Base-by-base conservation (phyloP, 2,113 vertebrate genomes). In the Calidris pugnax region DNA sequence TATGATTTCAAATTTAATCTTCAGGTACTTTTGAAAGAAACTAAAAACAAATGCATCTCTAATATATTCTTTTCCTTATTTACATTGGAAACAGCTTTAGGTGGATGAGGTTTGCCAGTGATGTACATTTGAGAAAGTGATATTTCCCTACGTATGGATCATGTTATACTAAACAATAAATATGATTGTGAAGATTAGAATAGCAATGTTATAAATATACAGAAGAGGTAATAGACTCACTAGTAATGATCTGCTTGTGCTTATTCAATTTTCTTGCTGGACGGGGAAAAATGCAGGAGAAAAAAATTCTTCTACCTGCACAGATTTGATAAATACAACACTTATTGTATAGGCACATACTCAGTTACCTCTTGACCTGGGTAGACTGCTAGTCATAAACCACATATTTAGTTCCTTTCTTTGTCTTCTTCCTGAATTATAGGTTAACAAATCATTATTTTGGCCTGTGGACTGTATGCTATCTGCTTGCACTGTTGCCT, bases 81-180 rank as follows among this genome's bases (percentile, higher is more conserved):
- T 89, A 53, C 77, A 71, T 55, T 93, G 47, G 24, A 84, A 90
- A 78, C 64, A 91, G 27, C 81, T 93, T 39, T 23, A 74, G n/a
- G 43, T 47, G 10, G 51, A 51, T 66, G 72, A 60, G 77, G 28
- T 41, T 62, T 89, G 50, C 45, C 60, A 95, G 39, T 53, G 47
- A 83, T 64, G 5, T 50, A 62, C 60, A 51, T 28, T 53, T 51
- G 64, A 53, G 60, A 45, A 93, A 89, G n/a, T 74, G 64, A 30
- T 74, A 32, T 92, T 86, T 90, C 67, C 69, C 75, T 86, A 32
- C 2, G 2, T 63, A 30, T 78, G 79, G 68, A 51, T 51, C 88
- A 16, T 72, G 37, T 84, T 94, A 51, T 78, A 66, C 13, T 93
- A 88, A 90, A 89, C 18, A 92, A 89, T 75, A 96, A 75, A 87